These are phyloP conservation scores for Zygothrica quintamaculata DNA, from an alignment of 2,888 invertebrate species.

Conservation along the genomic window DNA sequence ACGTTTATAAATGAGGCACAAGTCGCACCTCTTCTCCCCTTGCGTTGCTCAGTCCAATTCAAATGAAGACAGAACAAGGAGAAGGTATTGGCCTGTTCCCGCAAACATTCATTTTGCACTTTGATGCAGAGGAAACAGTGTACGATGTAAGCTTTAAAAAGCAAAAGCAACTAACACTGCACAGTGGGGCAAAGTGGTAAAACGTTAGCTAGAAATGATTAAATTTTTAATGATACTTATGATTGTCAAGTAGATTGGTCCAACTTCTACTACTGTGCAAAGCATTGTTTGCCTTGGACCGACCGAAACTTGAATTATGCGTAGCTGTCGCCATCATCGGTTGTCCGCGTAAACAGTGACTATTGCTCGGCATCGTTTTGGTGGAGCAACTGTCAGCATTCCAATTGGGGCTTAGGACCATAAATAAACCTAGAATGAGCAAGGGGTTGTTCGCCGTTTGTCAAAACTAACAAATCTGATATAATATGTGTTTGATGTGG, in stretches of 20 bases:
- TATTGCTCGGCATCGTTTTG: constrained; percentile 25
- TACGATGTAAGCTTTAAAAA: constrained; percentile 5
- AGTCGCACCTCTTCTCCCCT: not conserved
- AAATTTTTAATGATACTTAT: no score
- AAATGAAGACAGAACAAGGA: constrained; percentile 4
- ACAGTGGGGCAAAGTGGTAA: constrained; percentile 18
- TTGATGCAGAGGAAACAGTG: constrained; percentile 4
- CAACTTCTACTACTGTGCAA: constrained; percentile 23
- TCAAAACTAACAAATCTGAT: constrained; percentile 41
- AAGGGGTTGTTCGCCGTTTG: constrained; percentile 18
- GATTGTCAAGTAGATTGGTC: no score
- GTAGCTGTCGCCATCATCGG: constrained; percentile 42
- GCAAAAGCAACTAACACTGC: constrained; percentile 29
- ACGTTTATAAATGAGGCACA: constrained; percentile 60
- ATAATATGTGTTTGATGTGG: constrained; percentile 43
- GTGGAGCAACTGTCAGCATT: constrained; percentile 55
- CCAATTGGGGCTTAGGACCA: constrained; percentile 66
- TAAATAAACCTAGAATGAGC: constrained; percentile 42
- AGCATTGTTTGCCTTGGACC: constrained; percentile 15
- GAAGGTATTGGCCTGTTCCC: constrained; percentile 46
- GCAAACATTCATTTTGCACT: constrained; percentile 33
- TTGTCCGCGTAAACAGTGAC: constrained; percentile 32
- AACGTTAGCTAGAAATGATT: no score
- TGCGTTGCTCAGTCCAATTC: not conserved
- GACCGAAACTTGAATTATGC: constrained; percentile 62